These are phyloP conservation scores for Coleophora deauratella DNA, from an alignment of 2,888 invertebrate genomes.

Conservation along the genomic window DNA sequence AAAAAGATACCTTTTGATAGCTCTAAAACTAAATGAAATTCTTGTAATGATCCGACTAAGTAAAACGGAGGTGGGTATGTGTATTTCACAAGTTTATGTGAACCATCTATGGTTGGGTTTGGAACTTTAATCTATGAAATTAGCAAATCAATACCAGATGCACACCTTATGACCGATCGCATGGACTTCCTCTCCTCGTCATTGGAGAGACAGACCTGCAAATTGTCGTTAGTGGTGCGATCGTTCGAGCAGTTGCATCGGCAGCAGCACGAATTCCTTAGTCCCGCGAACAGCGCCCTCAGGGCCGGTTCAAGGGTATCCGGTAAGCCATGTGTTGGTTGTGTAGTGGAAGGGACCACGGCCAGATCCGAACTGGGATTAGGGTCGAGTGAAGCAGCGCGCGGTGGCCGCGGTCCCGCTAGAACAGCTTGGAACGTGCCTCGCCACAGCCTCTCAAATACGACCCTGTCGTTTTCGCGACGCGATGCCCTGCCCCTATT, in stretches of 20 bases:
- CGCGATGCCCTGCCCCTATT: slow-evolving; percentile 63
- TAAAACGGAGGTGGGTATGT: too few species aligned
- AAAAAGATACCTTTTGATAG: too few species aligned
- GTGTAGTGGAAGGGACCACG: slow-evolving; percentile 19
- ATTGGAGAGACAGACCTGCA: slow-evolving; percentile 71
- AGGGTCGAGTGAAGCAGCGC: slow-evolving; percentile 49
- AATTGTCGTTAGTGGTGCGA: slow-evolving; percentile 55
- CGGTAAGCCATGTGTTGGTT: slow-evolving; percentile 27
- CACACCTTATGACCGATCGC: slow-evolving; percentile 80
- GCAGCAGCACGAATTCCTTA: slow-evolving; percentile 59
- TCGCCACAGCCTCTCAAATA: slow-evolving; percentile 83
- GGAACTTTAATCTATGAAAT: slow-evolving; percentile 6
- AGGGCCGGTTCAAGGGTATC: slow-evolving; percentile 64
- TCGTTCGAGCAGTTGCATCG: slow-evolving; percentile 52
- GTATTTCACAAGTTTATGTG: too few species aligned
- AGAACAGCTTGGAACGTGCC: slow-evolving; percentile 75
- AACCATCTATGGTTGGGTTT: too few species aligned
- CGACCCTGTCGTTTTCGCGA: slow-evolving; percentile 75
- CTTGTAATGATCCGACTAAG: too few species aligned
- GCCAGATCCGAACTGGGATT: slow-evolving; percentile 22
- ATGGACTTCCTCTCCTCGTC: slow-evolving; percentile 72
- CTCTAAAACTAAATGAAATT: too few species aligned
- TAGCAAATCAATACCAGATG: slow-evolving; percentile 36
- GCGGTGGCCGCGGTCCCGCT: slow-evolving; percentile 50
- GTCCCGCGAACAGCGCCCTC: slow-evolving; percentile 51